Evolutionary conservation across 2,888 invertebrate genomes (phyloP).

Genomic region (Nomada lathburiana): DNA sequence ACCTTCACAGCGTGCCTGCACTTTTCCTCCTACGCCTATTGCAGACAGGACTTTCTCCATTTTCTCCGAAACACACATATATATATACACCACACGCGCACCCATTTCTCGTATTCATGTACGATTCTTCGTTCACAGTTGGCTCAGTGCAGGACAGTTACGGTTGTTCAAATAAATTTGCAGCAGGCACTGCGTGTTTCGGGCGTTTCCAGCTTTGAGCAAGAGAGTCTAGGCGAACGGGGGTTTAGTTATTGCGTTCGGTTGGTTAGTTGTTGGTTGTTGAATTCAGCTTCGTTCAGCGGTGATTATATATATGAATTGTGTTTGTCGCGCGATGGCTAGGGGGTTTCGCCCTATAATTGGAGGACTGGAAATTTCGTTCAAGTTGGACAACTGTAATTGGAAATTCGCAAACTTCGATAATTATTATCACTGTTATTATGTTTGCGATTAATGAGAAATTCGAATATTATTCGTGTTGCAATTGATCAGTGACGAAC

Average conservation of each 20-base stretch:
- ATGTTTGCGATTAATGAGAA: too few relatives aligned
- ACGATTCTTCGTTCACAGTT: background rate
- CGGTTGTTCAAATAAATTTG: background rate
- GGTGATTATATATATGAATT: background rate
- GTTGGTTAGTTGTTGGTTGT: background rate
- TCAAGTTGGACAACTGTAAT: too few relatives aligned
- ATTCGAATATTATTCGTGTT: too few relatives aligned
- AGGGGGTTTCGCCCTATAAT: too few relatives aligned
- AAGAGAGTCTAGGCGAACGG: background rate
- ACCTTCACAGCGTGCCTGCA: background rate
- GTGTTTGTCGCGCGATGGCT: background rate
- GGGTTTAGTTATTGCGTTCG: background rate
- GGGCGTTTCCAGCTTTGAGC: background rate
- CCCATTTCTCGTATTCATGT: too few relatives aligned
- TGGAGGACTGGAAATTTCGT: too few relatives aligned
- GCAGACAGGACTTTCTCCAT: background rate
- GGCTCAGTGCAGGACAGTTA: background rate
- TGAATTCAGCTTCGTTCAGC: background rate
- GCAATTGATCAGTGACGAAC: too few relatives aligned
- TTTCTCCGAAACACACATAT: background rate
- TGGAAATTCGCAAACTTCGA: too few relatives aligned
- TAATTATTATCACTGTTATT: too few relatives aligned
- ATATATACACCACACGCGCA: too few relatives aligned
- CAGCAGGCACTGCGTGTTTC: background rate
- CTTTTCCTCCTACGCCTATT: background rate